phyloP scores from a whole-genome alignment of 2,888 invertebrate genomes.

The Drosophila sordidapex region DNA sequence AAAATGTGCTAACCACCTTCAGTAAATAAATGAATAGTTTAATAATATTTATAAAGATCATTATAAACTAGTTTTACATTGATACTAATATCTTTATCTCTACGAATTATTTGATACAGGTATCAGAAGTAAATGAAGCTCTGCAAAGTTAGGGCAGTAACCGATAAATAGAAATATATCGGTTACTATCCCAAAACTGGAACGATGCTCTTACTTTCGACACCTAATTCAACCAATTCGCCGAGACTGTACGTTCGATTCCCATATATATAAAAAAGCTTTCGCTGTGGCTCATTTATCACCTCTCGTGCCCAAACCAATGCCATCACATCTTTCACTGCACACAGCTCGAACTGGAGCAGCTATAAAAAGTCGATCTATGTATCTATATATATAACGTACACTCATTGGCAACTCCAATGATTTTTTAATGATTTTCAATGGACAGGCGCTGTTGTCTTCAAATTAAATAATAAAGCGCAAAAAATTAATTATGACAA shows the following conservation, averaged over 20 bases:
- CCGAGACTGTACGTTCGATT: constrained; percentile 17
- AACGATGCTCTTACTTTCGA: constrained; percentile 6
- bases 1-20: background rate
- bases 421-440: constrained; percentile 49
- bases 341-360: constrained; percentile 52
- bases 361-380: constrained; percentile 38
- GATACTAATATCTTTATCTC: background rate
- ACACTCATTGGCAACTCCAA: constrained; percentile 26
- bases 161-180: background rate
- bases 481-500: constrained; percentile 76
- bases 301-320: constrained; percentile 25
- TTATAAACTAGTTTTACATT: background rate
- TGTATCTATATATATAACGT: constrained; percentile 8
- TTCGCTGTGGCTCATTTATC: constrained; percentile 67
- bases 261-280: constrained; percentile 35
- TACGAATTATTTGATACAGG: background rate
- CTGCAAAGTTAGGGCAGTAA: background rate
- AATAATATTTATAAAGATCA: background rate
- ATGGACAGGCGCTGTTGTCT: constrained; percentile 46
- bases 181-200: background rate
- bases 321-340: constrained; percentile 50
- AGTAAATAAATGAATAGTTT: background rate
- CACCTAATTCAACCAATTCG: background rate
- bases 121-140: background rate
- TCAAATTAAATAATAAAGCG: constrained; percentile 65